These are phyloP conservation scores for Alca torda DNA, from an alignment of 2,797 vertebrate genomes.

Conservation along the genomic window DNA sequence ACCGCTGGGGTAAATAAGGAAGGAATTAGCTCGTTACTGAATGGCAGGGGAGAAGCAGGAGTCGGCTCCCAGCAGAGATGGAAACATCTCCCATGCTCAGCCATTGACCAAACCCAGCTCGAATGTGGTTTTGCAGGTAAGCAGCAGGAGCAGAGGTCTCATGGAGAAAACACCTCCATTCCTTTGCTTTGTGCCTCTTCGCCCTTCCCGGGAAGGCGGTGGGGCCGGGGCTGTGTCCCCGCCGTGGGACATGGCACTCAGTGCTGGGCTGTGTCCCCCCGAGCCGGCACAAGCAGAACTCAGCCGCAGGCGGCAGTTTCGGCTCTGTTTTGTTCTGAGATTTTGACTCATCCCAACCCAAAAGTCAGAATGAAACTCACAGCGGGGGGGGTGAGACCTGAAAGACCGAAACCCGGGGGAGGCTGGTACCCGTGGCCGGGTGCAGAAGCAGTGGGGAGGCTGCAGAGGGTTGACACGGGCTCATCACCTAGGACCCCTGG, in stretches of 20 bases:
- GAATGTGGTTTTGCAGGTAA: not conserved
- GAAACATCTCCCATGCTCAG: not conserved
- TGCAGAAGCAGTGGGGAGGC: not conserved
- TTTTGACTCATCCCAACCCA: not conserved
- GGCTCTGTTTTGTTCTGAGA: not conserved
- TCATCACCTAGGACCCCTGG: rapidly evolving
- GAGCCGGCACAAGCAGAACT: not conserved
- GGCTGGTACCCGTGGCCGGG: rapidly evolving
- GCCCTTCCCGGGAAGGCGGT: rapidly evolving
- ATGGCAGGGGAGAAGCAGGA: not conserved
- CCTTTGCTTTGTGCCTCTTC: not conserved
- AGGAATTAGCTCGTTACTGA: not conserved
- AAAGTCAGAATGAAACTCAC: not conserved
- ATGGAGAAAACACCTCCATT: not conserved
- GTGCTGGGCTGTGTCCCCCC: not conserved
- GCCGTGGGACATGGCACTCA: rapidly evolving
- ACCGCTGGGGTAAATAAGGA: not conserved
- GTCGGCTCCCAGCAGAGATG: not conserved
- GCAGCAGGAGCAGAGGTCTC: not conserved
- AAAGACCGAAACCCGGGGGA: rapidly evolving
- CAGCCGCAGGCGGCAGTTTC: not conserved
- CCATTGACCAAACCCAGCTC: not conserved
- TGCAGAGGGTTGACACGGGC: rapidly evolving
- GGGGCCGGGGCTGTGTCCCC: not conserved
- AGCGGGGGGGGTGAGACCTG: rapidly evolving